phyloP scores from a whole-genome alignment of 2,113 vertebrate species.

The Poecile atricapillus region DNA sequence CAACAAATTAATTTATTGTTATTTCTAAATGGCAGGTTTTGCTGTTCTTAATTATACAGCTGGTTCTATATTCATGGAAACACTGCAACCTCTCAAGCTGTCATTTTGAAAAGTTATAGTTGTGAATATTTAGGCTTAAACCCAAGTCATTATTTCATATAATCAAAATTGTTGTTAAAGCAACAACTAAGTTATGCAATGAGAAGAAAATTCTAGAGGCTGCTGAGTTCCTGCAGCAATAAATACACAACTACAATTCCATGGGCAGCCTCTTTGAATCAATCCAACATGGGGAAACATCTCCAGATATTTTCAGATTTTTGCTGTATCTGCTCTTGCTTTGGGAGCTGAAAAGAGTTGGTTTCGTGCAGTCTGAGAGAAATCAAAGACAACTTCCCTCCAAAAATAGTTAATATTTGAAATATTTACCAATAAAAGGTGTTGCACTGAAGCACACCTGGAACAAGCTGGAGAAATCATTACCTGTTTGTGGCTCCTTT shows the following conservation, averaged over 20 bases:
- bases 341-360: neutral
- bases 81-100: neutral
- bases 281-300: neutral
- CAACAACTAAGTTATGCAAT: neutral
- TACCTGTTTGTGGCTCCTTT: neutral
- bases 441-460: rapidly evolving
- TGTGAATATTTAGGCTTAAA: neutral
- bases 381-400: neutral
- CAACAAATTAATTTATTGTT: neutral
- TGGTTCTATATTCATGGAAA: neutral
- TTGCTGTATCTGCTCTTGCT: neutral
- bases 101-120: neutral
- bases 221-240: neutral
- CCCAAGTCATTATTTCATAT: neutral
- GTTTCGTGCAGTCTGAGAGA: neutral
- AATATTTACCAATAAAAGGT: neutral
- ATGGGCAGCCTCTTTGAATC: neutral
- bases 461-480: neutral
- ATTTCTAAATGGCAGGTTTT: neutral
- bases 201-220: neutral
- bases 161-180: neutral
- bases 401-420: neutral
- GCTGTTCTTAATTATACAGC: neutral
- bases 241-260: neutral
- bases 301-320: neutral